These are phyloP conservation scores for Cassiopea andromeda DNA, from an alignment of 30 jellyfish, hydroid and myxozoan genomes.

Conservation along the genomic window DNA sequence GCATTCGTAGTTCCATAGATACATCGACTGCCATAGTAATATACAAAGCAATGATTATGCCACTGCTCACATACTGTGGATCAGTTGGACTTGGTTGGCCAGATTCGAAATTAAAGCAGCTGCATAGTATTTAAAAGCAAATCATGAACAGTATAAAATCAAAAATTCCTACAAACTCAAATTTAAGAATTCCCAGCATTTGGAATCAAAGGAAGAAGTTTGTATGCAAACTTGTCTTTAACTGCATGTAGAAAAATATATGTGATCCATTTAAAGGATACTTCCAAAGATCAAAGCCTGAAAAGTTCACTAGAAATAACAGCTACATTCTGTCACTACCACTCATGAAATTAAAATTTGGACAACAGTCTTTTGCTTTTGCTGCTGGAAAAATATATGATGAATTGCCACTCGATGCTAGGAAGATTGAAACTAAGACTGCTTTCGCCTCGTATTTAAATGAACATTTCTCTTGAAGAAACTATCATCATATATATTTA, in stretches of 20 bases:
- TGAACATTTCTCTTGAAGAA: too few relatives aligned
- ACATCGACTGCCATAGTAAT: slow-evolving; percentile 32
- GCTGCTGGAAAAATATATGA: too few relatives aligned
- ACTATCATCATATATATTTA: too few relatives aligned
- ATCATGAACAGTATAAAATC: slow-evolving; percentile 36
- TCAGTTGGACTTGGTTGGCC: too few relatives aligned
- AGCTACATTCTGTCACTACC: too few relatives aligned
- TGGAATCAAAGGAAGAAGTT: slow-evolving; percentile 36
- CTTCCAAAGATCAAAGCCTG: slow-evolving; percentile 31
- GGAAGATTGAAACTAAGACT: too few relatives aligned
- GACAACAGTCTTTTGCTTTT: too few relatives aligned
- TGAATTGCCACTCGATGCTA: too few relatives aligned
- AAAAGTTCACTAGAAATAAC: slow-evolving; percentile 34
- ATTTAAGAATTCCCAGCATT: slow-evolving; percentile 45
- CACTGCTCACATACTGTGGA: slow-evolving; percentile 40
- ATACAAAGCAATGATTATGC: slow-evolving; percentile 36
- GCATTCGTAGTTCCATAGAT: too few relatives aligned
- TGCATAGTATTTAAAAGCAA: slow-evolving; percentile 32
- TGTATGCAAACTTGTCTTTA: slow-evolving; percentile 40
- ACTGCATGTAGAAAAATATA: too few relatives aligned
- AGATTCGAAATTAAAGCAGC: slow-evolving; percentile 27
- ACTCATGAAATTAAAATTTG: too few relatives aligned
- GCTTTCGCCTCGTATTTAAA: too few relatives aligned
- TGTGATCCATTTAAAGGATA: slow-evolving; percentile 35
- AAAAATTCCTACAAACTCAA: slow-evolving; percentile 40